Base-by-base conservation (phyloP, 2,113 vertebrate species). In the Leucopternis melanops region DNA sequence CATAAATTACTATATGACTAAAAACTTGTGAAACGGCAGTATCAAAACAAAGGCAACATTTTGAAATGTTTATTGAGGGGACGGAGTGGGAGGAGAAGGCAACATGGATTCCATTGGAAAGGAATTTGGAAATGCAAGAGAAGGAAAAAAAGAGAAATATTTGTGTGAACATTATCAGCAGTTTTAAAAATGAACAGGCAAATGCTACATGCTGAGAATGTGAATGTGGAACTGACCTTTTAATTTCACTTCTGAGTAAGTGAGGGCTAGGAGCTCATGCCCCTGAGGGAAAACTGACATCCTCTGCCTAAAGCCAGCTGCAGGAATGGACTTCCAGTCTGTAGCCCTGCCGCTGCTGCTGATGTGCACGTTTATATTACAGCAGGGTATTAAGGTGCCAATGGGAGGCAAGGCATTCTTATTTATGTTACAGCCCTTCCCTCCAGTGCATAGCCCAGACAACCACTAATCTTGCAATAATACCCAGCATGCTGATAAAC, bases 31-130 rank as follows among this genome's bases (percentile, higher is more conserved):
- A 86, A 94, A 94, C 7, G 4, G 17, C 5, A 16, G 55, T 49
- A 91, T 55, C 81, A 57, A 91, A 96, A 97, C 96, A 97, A 97
- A 96, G 92, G 86, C 89, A 95, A 93, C 93, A 89, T 95, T 97
- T 97, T 95, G 80, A 92, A 94, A 91, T 71, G 38, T 55, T 88
- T 85, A 80, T 83, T 88, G 73, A 95, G 86, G 50, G 67, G 75
- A 72, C 5, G 8, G 81, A 92, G 92, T 93, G 65, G 88, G 97
- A 94, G 94, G 70, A 70, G 59, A 82, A 79, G 50, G 77, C 86
- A 88, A 91, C 80, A 27, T 78, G 55, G 81, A 94, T 95, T 97
- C 91, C 80, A 66, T 38, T 55, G 71, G 86, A 86, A 97, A 92
- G 85, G 94, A 96, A 97, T 97, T 96, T 97, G 80, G 70, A 96